A percentile compares a stretch with the other conserved stretches of the same genome.
These are phyloP conservation scores for Psephotus haematonotus DNA, from an alignment of 2,113 vertebrate genomes.

Conservation along the genomic window DNA sequence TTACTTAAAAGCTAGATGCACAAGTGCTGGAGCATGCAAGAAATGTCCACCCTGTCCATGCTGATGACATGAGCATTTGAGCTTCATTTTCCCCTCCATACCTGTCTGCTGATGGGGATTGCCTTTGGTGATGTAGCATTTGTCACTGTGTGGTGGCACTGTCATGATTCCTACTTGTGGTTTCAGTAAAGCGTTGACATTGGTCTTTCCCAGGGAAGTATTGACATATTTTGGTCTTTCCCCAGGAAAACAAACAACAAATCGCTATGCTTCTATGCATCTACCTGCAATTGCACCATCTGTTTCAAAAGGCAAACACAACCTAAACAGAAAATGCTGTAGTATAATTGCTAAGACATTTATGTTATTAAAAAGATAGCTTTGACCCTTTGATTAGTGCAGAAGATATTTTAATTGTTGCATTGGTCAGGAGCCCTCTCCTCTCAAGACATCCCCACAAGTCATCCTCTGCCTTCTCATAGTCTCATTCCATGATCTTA, in stretches of 20 bases:
- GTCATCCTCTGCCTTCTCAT: not conserved
- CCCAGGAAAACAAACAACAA: not conserved
- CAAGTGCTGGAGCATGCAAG: not conserved
- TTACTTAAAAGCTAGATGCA: not conserved
- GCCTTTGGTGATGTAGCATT: not conserved
- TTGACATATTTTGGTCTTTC: not conserved
- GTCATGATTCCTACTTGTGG: not conserved
- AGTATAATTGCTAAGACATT: not conserved
- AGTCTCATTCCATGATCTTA: not conserved
- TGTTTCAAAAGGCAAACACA: not conserved
- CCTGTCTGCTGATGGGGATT: not conserved
- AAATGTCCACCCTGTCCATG: not conserved
- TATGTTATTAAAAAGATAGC: not conserved
- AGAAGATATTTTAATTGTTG: not conserved
- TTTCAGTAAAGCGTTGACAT: not conserved
- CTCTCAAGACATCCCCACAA: not conserved
- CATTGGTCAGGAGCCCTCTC: not conserved
- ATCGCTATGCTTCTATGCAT: accelerated
- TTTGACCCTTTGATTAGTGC: not conserved
- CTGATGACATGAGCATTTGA: not conserved
- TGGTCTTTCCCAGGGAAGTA: not conserved
- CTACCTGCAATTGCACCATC: not conserved
- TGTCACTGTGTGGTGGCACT: not conserved
- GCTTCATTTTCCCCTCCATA: not conserved
- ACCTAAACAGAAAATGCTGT: not conserved